Percentiles rank a stretch among this genome's conserved stretches.
phyloP scores from a whole-genome alignment of 92 coral and sea anemone species.

The Palythoa caribaeorum region DNA sequence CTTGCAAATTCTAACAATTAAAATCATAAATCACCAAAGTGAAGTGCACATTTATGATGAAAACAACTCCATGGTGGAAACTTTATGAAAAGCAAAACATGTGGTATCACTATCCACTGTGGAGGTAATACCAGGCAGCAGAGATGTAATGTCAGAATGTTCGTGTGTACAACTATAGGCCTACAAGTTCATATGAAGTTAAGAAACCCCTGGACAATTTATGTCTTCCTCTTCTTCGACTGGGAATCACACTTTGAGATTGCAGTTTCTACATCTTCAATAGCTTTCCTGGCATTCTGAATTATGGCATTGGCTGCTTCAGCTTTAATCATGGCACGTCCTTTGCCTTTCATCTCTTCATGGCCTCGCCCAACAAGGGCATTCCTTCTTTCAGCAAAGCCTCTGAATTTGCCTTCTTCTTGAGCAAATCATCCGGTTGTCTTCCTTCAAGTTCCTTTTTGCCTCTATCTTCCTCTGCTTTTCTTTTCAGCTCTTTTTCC shows the following conservation, averaged over 20 bases:
- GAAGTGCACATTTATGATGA: conserved; percentile 45
- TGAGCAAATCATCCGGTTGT: conserved; percentile 50
- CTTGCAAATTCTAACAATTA: conserved; percentile 36
- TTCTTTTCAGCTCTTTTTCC: conserved; percentile 53
- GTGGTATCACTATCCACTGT: conserved; percentile 50
- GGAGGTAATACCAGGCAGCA: conserved; percentile 47
- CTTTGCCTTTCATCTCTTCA: conserved; percentile 51
- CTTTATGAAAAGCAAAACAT: conserved; percentile 49
- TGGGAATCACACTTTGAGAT: conserved; percentile 48
- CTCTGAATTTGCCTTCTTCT: conserved; percentile 55
- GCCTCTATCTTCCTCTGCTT: conserved; percentile 54
- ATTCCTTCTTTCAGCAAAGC: conserved; percentile 54
- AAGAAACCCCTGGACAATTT: conserved; percentile 53
- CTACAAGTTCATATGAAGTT: conserved; percentile 45
- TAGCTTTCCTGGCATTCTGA: conserved; percentile 51
- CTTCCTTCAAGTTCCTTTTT: conserved; percentile 52
- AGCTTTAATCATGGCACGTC: conserved; percentile 48
- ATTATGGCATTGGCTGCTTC: conserved; percentile 52
- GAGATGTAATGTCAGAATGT: conserved; percentile 45
- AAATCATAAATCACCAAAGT: conserved; percentile 44
- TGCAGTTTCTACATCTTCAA: conserved; percentile 50
- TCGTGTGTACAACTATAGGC: conserved; percentile 45
- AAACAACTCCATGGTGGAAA: conserved; percentile 49
- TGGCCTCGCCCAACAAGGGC: conserved; percentile 50
- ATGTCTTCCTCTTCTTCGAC: conserved; percentile 51